These are phyloP conservation scores for Oedothorax gibbosus DNA, from an alignment of 1,140 invertebrate genomes.

Conservation along the genomic window DNA sequence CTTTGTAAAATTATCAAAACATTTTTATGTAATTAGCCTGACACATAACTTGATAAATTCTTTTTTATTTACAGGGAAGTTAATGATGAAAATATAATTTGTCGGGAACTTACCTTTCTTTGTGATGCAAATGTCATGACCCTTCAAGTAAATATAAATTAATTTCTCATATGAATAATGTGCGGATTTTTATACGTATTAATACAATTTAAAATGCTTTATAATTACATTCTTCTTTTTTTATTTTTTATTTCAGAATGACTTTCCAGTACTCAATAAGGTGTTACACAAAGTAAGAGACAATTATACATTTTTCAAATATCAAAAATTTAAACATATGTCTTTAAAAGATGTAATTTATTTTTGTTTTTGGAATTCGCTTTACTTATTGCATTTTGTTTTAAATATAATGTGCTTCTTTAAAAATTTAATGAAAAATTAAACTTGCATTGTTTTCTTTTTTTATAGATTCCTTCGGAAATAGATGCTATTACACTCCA, in stretches of 20 bases:
- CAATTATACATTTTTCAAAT: background rate
- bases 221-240: background rate
- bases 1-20: no score
- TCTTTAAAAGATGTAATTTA: background rate
- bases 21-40: no score
- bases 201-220: background rate
- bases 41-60: constrained; percentile 24
- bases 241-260: constrained; percentile 31
- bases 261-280: constrained; percentile 39
- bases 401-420: background rate
- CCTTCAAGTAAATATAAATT: constrained; percentile 36
- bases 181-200: no score
- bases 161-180: background rate
- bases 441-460: background rate
- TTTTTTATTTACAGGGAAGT: constrained; percentile 75
- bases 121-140: constrained; percentile 28
- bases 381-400: background rate
- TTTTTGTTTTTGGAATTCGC: background rate
- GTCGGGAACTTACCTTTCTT: constrained; percentile 72
- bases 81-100: constrained; percentile 81
- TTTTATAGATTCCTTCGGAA: constrained; percentile 71
- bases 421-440: background rate
- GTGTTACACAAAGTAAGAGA: constrained; percentile 42
- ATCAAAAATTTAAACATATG: background rate
- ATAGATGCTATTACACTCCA: constrained; percentile 75